Percentiles rank a stretch among this genome's conserved stretches.
Evolutionary conservation across 2,888 invertebrate genomes (phyloP).

Genomic region (Pelosia muscerda): DNA sequence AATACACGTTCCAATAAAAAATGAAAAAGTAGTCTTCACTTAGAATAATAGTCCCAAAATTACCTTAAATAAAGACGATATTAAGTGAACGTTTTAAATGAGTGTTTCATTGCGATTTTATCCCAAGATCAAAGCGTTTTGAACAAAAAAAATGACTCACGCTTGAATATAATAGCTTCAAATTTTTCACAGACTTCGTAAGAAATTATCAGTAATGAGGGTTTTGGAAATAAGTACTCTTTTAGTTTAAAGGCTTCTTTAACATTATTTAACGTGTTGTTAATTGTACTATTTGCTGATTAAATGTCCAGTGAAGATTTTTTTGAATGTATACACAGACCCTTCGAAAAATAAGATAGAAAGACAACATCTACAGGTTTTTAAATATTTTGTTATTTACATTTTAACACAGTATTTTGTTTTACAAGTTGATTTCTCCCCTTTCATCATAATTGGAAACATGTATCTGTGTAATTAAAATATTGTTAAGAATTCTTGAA

Average conservation of each 20-base stretch:
- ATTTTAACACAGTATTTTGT: background rate
- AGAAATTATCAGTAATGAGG: slow-evolving; percentile 47
- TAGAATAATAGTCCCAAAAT: slow-evolving; percentile 15
- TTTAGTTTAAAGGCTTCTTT: slow-evolving; percentile 30
- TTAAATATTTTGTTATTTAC: background rate
- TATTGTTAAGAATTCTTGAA: background rate
- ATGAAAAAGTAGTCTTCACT: background rate
- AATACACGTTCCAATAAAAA: background rate
- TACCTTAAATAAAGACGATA: slow-evolving; percentile 16
- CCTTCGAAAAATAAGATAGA: background rate
- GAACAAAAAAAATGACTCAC: slow-evolving; percentile 26
- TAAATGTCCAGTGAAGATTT: slow-evolving; percentile 20
- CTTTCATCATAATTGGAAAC: background rate
- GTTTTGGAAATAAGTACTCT: slow-evolving; percentile 35
- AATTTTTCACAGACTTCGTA: slow-evolving; percentile 46
- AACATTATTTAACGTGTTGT: slow-evolving; percentile 24
- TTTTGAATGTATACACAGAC: slow-evolving; percentile 1
- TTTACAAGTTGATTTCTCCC: background rate
- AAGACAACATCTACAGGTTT: too few relatives aligned
- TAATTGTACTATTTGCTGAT: slow-evolving; percentile 42
- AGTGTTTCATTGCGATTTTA: slow-evolving; percentile 35
- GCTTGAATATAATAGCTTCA: slow-evolving; percentile 39
- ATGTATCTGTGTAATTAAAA: background rate
- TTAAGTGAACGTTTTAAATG: slow-evolving; percentile 23
- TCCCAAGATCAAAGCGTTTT: slow-evolving; percentile 46